Conservation (phyloP, 2,113 vertebrate species). For the Donacobius atricapilla region DNA sequence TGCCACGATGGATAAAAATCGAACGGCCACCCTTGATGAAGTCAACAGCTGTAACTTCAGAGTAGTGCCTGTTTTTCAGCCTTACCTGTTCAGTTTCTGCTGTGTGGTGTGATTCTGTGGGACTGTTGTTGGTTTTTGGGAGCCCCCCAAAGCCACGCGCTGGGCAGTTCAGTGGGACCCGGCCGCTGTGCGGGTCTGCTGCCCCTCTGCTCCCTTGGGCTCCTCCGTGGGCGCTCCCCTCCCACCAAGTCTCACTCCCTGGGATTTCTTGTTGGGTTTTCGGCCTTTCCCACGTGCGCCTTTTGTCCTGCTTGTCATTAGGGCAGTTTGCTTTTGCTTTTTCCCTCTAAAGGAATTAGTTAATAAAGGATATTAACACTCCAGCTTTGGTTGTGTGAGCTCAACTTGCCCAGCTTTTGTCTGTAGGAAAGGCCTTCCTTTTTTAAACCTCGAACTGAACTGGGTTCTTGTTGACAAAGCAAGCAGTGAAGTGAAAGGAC, state of each 20-base stretch:
- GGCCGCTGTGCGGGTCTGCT: background rate
- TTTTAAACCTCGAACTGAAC: background rate
- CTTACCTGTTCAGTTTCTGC: background rate
- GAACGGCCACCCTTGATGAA: background rate
- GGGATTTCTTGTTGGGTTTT: background rate
- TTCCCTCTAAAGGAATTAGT: background rate
- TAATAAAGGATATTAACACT: background rate
- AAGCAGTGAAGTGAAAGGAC: background rate
- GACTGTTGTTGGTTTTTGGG: background rate
- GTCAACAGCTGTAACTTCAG: background rate
- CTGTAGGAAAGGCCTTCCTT: background rate
- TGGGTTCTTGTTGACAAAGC: background rate
- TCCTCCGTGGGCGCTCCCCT: background rate
- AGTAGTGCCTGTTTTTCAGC: background rate
- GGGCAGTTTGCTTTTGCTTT: background rate
- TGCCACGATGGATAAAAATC: background rate
- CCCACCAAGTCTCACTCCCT: background rate
- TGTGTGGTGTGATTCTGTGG: background rate
- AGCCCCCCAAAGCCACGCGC: background rate
- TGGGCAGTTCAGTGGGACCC: background rate
- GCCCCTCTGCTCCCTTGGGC: background rate
- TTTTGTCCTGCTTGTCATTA: background rate
- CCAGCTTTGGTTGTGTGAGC: background rate
- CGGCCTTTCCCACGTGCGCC: rapidly evolving
- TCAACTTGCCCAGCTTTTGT: background rate